Conservation (phyloP, 2,797 vertebrate species). For the Thalassophryne amazonica region DNA sequence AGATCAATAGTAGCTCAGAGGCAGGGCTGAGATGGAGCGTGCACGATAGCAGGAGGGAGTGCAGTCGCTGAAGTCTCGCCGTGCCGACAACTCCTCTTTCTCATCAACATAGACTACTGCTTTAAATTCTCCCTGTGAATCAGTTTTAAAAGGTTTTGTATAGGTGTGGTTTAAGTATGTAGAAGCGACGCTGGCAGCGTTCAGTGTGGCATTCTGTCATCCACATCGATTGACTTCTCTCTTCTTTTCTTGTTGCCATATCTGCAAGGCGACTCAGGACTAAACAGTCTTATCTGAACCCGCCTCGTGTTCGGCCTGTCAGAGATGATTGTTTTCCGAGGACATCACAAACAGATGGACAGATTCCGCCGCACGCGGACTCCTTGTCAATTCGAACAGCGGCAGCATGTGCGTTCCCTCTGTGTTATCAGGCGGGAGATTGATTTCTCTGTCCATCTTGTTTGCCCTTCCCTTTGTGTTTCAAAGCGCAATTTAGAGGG, state of each 20-base stretch:
- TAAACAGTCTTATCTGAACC: slow-evolving; percentile 60
- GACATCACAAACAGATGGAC: slow-evolving; percentile 63
- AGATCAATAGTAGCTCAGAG: slow-evolving; percentile 71
- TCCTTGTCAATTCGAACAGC: slow-evolving; percentile 54
- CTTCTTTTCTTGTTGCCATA: slow-evolving; percentile 19
- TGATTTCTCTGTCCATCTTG: slow-evolving; percentile 74
- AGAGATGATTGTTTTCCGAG: slow-evolving; percentile 64
- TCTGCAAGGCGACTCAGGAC: slow-evolving; percentile 24
- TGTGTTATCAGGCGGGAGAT: slow-evolving; percentile 65
- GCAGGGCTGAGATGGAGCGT: slow-evolving; percentile 48
- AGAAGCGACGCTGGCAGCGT: not conserved
- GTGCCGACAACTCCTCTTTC: not conserved
- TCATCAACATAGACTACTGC: slow-evolving; percentile 6
- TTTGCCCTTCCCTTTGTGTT: slow-evolving; percentile 74
- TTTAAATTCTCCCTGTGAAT: slow-evolving; percentile 10
- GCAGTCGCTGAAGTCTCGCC: slow-evolving; percentile 21
- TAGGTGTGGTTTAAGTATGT: slow-evolving; percentile 8
- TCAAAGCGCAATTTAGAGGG: slow-evolving; percentile 67
- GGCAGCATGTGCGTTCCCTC: slow-evolving; percentile 38
- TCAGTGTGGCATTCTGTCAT: slow-evolving; percentile 12
- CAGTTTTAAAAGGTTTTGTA: slow-evolving; percentile 5
- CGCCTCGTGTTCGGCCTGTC: slow-evolving; percentile 33
- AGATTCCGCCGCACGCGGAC: slow-evolving; percentile 38
- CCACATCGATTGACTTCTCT: slow-evolving; percentile 24
- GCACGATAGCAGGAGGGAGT: slow-evolving; percentile 38